Evolutionary conservation across 2,888 invertebrate species (phyloP).

Genomic region (Clostera curtula): DNA sequence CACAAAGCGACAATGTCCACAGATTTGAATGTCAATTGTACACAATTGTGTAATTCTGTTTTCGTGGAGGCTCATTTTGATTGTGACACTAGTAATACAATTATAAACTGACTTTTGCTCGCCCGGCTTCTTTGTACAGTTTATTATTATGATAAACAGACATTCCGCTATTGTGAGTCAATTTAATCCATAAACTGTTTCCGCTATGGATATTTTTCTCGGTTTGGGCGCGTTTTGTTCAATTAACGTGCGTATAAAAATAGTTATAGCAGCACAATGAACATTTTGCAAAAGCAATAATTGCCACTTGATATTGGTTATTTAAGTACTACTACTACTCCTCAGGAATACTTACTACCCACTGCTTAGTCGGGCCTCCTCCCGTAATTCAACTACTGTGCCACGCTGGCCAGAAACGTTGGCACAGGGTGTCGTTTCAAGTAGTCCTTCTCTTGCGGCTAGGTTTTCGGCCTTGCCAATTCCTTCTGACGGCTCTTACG

Average conservation of each 20-base stretch:
- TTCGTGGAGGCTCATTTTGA: slow-evolving; percentile 70
- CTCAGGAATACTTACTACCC: too few species aligned
- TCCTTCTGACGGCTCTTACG: too few species aligned
- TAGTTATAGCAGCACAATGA: slow-evolving; percentile 7
- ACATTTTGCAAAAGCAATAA: too few species aligned
- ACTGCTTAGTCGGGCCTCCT: too few species aligned
- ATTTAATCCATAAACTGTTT: slow-evolving; percentile 50
- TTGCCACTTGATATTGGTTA: too few species aligned
- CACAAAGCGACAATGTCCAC: slow-evolving; percentile 71
- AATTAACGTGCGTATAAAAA: slow-evolving; percentile 25
- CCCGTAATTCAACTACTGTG: too few species aligned
- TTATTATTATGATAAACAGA: slow-evolving; percentile 67
- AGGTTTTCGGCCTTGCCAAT: too few species aligned
- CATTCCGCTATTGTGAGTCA: slow-evolving; percentile 49
- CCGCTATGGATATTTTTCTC: slow-evolving; percentile 40
- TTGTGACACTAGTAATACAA: slow-evolving; percentile 63
- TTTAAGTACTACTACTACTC: too few species aligned
- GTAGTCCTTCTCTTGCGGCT: too few species aligned
- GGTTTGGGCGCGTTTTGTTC: slow-evolving; percentile 19
- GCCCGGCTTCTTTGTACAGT: slow-evolving; percentile 52
- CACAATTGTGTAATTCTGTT: slow-evolving; percentile 71
- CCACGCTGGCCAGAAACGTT: too few species aligned
- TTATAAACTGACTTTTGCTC: slow-evolving; percentile 64
- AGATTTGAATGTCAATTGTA: slow-evolving; percentile 75
- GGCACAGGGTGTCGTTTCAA: too few species aligned